phyloP scores from a whole-genome alignment of 2,113 vertebrate genomes.

The Neodon shergylaensis region DNA sequence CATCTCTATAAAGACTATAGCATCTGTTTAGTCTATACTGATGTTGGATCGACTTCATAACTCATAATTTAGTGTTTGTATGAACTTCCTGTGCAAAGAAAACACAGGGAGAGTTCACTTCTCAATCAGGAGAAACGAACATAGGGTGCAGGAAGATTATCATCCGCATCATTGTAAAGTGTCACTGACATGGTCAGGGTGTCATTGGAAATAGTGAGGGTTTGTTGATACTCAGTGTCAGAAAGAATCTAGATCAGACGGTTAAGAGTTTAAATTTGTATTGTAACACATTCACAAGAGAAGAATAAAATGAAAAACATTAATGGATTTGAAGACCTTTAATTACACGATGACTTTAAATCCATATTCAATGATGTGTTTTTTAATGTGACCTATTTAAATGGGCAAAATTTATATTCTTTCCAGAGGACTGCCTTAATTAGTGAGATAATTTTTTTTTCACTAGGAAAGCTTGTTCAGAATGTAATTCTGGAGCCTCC shows the following conservation, averaged over 20 bases:
- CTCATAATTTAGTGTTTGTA: background rate
- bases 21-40: background rate
- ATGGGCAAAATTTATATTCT: background rate
- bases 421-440: background rate
- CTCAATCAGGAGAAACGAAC: background rate
- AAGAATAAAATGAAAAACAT: background rate
- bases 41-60: background rate
- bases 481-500: background rate
- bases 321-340: background rate
- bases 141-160: background rate
- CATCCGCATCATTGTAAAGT: background rate
- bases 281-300: background rate
- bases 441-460: background rate
- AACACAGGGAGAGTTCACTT: background rate
- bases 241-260: constrained; percentile 25
- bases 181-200: background rate
- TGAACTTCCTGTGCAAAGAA: background rate
- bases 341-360: background rate
- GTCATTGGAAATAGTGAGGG: background rate
- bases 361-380: background rate
- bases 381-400: constrained; percentile 43
- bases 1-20: background rate
- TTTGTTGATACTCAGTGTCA: background rate
- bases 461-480: background rate
- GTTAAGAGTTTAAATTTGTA: background rate